Percentiles rank a stretch among this genome's conserved stretches.
These are phyloP conservation scores for Mormyrops attenuatus DNA, from an alignment of 2,797 vertebrate species.

Conservation along the genomic window DNA sequence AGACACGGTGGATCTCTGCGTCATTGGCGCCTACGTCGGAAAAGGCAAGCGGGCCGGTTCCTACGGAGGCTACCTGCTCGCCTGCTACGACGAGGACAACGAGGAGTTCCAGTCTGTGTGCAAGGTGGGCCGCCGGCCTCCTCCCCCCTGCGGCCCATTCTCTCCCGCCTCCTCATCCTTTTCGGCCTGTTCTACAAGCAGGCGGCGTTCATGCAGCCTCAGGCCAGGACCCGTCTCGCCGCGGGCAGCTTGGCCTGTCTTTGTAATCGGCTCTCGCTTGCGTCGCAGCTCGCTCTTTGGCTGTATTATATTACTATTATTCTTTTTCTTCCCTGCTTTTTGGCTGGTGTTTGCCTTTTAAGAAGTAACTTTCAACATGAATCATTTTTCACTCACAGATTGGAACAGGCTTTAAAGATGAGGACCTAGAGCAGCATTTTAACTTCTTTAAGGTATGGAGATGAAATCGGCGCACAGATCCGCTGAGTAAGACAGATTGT, in stretches of 20 bases:
- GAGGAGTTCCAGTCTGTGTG: slow-evolving; percentile 87
- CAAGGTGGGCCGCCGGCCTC: slow-evolving; percentile 62
- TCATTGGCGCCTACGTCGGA: slow-evolving; percentile 82
- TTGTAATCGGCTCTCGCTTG: not conserved
- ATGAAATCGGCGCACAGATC: not conserved
- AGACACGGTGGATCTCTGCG: slow-evolving; percentile 82
- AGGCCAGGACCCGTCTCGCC: not conserved
- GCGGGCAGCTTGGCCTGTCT: not conserved
- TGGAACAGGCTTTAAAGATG: slow-evolving; percentile 86
- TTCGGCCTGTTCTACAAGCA: not conserved
- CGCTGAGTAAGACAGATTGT: not conserved
- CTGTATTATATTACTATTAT: not conserved
- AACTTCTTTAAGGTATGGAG: slow-evolving; percentile 73
- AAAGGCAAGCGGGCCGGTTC: slow-evolving; percentile 78
- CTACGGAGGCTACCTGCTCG: slow-evolving; percentile 83
- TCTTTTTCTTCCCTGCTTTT: slow-evolving; percentile 26
- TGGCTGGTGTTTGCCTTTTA: slow-evolving; percentile 15
- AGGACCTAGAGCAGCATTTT: slow-evolving; percentile 77
- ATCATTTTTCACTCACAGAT: slow-evolving; percentile 57
- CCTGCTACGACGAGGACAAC: slow-evolving; percentile 79
- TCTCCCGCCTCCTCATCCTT: not conserved
- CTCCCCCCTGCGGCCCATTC: not conserved
- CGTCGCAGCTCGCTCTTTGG: not conserved
- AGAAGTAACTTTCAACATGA: not conserved
- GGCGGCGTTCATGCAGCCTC: not conserved